Conservation (phyloP, 1,140 invertebrate genomes). For the Holcopasites calliopsidis region DNA sequence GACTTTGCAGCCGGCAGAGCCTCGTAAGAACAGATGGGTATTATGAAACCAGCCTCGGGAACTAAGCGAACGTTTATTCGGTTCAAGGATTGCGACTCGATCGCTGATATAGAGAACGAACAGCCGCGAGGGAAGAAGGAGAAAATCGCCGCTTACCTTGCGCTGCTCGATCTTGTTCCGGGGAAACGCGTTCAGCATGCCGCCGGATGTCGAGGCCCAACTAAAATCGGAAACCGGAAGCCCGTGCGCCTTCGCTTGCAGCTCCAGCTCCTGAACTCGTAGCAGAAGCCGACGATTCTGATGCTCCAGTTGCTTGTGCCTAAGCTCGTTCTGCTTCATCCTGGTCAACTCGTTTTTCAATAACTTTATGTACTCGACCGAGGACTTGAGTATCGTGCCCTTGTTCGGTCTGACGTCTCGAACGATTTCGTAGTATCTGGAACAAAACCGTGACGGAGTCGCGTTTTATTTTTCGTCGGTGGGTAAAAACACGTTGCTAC, state of each 20-base stretch:
- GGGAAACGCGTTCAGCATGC: slow-evolving; percentile 72
- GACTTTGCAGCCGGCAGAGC: slow-evolving; percentile 61
- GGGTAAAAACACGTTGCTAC: no score
- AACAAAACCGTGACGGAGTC: slow-evolving; percentile 27
- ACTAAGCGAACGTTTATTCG: slow-evolving; percentile 62
- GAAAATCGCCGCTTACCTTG: no score
- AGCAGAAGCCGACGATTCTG: slow-evolving; percentile 90
- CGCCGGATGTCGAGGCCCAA: slow-evolving; percentile 75
- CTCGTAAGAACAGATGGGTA: slow-evolving; percentile 51
- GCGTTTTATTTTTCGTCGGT: no score
- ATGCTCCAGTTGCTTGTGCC: slow-evolving; percentile 89
- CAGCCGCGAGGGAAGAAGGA: no score
- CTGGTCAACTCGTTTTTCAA: slow-evolving; percentile 92
- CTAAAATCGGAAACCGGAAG: slow-evolving; percentile 82
- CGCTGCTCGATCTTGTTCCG: slow-evolving; percentile 77
- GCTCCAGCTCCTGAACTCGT: slow-evolving; percentile 86
- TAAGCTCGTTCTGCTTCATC: slow-evolving; percentile 88
- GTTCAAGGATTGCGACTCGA: slow-evolving; percentile 63
- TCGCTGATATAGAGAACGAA: neutral
- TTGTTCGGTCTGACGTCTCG: slow-evolving; percentile 94
- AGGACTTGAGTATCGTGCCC: slow-evolving; percentile 98
- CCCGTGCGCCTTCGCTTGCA: slow-evolving; percentile 85
- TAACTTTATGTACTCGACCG: slow-evolving; percentile 97
- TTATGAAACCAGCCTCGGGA: slow-evolving; percentile 57
- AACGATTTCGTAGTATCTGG: slow-evolving; percentile 89